These are phyloP conservation scores for Ernsta delagoae DNA, from an alignment of 2,888 invertebrate species.

Conservation along the genomic window DNA sequence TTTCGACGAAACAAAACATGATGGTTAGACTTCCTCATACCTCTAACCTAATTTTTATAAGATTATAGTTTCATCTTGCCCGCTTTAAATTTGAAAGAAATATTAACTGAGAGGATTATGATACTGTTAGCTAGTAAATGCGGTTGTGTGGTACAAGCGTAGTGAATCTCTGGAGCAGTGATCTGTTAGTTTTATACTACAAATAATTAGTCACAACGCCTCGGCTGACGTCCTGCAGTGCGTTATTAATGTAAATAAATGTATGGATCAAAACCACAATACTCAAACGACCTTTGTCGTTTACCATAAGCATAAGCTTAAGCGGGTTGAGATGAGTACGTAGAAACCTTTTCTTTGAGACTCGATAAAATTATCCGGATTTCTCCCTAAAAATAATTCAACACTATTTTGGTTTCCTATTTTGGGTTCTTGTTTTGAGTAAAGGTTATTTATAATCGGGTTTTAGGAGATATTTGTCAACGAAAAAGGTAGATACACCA, in stretches of 20 bases:
- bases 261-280: slow-evolving; percentile 2
- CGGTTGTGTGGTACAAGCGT: slow-evolving; percentile 16
- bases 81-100: not conserved
- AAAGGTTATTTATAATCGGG: no score
- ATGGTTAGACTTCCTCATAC: no score
- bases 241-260: no score
- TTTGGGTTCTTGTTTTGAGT: no score
- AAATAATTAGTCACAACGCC: slow-evolving; percentile 10
- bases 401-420: no score
- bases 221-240: not conserved
- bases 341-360: not conserved
- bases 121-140: not conserved
- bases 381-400: not conserved
- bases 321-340: not conserved
- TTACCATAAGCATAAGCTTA: no score
- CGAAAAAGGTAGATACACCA: no score
- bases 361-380: not conserved
- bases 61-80: not conserved
- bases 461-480: no score
- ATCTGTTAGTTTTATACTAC: slow-evolving; percentile 22
- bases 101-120: not conserved
- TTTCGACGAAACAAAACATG: no score
- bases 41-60: not conserved
- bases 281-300: not conserved
- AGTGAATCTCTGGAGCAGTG: slow-evolving; percentile 10